These are phyloP conservation scores for Mythimna pallens DNA, from an alignment of 2,888 invertebrate genomes.

Conservation along the genomic window DNA sequence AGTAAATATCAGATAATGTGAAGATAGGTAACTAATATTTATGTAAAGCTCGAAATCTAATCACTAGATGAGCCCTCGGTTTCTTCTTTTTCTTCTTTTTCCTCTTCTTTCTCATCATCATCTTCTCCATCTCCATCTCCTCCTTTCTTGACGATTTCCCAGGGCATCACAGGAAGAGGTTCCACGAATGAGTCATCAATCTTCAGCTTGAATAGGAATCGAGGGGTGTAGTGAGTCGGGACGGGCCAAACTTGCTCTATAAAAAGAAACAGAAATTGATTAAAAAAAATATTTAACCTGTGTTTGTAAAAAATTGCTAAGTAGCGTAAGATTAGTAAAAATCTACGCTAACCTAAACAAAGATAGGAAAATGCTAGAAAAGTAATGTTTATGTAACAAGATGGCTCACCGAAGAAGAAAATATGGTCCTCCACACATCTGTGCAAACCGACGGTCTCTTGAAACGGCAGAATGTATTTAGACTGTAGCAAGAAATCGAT, in stretches of 20 bases:
- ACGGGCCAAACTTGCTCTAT: slow-evolving; percentile 86
- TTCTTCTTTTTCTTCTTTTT: slow-evolving; percentile 53
- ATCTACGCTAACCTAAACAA: not conserved
- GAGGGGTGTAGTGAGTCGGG: slow-evolving; percentile 84
- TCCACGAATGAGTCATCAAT: slow-evolving; percentile 87
- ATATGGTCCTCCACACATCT: slow-evolving; percentile 83
- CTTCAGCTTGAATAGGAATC: slow-evolving; percentile 83
- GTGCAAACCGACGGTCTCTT: slow-evolving; percentile 76
- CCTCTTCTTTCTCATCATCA: slow-evolving; percentile 76
- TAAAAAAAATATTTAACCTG: not conserved
- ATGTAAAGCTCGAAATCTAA: slow-evolving; percentile 56
- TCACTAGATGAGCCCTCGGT: slow-evolving; percentile 78
- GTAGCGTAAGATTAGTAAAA: not conserved
- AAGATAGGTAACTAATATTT: not conserved
- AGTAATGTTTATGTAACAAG: not conserved
- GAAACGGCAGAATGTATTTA: slow-evolving; percentile 79
- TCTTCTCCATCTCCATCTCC: slow-evolving; percentile 74
- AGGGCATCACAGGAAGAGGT: slow-evolving; percentile 86
- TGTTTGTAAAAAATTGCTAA: not conserved
- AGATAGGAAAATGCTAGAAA: not conserved
- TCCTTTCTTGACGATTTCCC: slow-evolving; percentile 82
- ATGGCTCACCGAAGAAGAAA: slow-evolving; percentile 83
- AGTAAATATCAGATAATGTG: slow-evolving; percentile 56
- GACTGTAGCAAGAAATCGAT: slow-evolving; percentile 86
- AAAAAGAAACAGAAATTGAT: slow-evolving; percentile 9